Evolutionary conservation across 2,797 vertebrate species (phyloP).

Genomic region (Molothrus aeneus): DNA sequence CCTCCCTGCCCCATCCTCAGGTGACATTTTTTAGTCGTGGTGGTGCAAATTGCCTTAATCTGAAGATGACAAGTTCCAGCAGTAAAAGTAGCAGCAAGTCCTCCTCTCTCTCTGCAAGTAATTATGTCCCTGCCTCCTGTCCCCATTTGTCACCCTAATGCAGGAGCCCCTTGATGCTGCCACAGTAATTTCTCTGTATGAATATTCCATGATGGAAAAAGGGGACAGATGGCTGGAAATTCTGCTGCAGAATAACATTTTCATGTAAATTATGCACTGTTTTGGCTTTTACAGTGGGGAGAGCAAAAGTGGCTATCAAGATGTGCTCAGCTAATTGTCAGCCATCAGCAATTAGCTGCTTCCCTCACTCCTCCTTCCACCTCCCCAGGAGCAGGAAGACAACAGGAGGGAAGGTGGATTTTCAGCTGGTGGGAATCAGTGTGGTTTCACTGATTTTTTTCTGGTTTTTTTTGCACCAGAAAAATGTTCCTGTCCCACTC

Average conservation of each 20-base stretch:
- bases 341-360: slow-evolving; percentile 62
- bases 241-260: slow-evolving; percentile 71
- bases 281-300: slow-evolving; percentile 43
- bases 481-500: background rate
- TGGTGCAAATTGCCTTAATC: slow-evolving; percentile 66
- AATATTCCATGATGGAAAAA: slow-evolving; percentile 70
- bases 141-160: slow-evolving; percentile 66
- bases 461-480: too few species aligned
- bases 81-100: slow-evolving; percentile 42
- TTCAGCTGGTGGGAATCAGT: background rate
- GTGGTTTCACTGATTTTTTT: background rate
- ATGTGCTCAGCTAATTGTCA: slow-evolving; percentile 40
- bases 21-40: slow-evolving; percentile 33
- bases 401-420: background rate
- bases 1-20: slow-evolving; percentile 24
- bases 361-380: background rate
- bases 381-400: slow-evolving; percentile 10
- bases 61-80: slow-evolving; percentile 64
- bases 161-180: slow-evolving; percentile 61
- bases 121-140: slow-evolving; percentile 54
- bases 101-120: slow-evolving; percentile 26
- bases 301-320: slow-evolving; percentile 33
- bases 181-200: slow-evolving; percentile 65
- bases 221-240: slow-evolving; percentile 74
- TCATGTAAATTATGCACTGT: slow-evolving; percentile 61